These are phyloP conservation scores for Lethrus apterus DNA, from an alignment of 1,140 invertebrate genomes.

Conservation along the genomic window DNA sequence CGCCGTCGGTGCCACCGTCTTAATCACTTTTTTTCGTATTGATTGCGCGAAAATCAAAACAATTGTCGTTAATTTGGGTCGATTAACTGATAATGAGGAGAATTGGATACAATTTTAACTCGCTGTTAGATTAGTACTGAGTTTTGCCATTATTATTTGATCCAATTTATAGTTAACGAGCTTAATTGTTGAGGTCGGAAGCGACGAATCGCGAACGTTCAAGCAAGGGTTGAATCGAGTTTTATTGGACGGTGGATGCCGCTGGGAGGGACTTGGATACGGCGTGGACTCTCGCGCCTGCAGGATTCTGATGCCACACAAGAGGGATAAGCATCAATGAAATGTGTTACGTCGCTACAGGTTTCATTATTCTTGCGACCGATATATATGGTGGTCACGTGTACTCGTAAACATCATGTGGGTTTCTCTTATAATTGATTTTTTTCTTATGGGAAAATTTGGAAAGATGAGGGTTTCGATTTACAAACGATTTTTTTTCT, in stretches of 20 bases:
- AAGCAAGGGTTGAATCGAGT: conserved; percentile 15
- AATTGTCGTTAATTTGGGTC: too few relatives aligned
- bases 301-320: conserved; percentile 1
- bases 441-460: conserved; percentile 28
- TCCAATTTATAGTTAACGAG: conserved; percentile 44
- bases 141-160: conserved; percentile 43
- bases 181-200: conserved; percentile 30
- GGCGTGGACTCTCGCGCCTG: neutral
- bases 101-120: too few relatives aligned
- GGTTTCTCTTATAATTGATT: conserved; percentile 19
- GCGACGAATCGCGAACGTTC: conserved; percentile 19
- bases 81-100: too few relatives aligned
- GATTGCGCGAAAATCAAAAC: conserved; percentile 27
- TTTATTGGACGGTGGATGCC: conserved; percentile 6
- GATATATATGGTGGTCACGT: conserved; percentile 30
- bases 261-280: neutral
- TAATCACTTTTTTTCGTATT: too few relatives aligned
- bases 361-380: neutral
- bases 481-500: neutral
- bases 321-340: neutral
- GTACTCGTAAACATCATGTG: conserved; percentile 22
- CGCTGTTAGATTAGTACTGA: too few relatives aligned
- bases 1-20: too few relatives aligned
- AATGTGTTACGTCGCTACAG: neutral
- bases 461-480: conserved; percentile 1